phyloP scores from a whole-genome alignment of 2,113 vertebrate species.

The Esox niger region DNA sequence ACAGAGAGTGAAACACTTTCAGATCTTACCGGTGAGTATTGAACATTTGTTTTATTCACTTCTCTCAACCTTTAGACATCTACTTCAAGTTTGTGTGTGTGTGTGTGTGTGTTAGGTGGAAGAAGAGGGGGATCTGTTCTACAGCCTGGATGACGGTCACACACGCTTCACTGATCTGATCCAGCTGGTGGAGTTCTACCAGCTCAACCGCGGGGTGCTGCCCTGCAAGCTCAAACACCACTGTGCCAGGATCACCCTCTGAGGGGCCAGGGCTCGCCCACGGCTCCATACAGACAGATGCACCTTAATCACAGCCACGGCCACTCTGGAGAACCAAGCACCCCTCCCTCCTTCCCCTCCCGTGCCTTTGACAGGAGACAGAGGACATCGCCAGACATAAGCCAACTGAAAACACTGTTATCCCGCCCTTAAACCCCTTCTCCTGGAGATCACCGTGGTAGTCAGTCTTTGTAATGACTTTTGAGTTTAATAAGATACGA shows the following conservation, averaged over 20 bases:
- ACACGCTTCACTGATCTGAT: slow-evolving; percentile 95
- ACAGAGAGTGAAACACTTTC: slow-evolving; percentile 98
- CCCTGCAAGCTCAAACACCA: slow-evolving; percentile 96
- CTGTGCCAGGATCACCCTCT: slow-evolving; percentile 85
- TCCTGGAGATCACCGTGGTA: slow-evolving; percentile 1
- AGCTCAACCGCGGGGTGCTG: slow-evolving; percentile 91
- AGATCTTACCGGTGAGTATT: slow-evolving; percentile 93
- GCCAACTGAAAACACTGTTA: slow-evolving; percentile 44
- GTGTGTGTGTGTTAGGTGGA: slow-evolving; percentile 79
- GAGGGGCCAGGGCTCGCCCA: slow-evolving; percentile 48
- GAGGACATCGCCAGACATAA: slow-evolving; percentile 19
- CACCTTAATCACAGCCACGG: slow-evolving; percentile 47
- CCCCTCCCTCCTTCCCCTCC: slow-evolving; percentile 20
- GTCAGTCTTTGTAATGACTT: slow-evolving; percentile 20
- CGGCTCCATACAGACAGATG: slow-evolving; percentile 16
- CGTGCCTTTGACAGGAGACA: slow-evolving; percentile 64
- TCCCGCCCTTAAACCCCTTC: slow-evolving; percentile 8
- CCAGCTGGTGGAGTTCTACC: slow-evolving; percentile 97
- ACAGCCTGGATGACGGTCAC: slow-evolving; percentile 92
- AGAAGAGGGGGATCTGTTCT: slow-evolving; percentile 85
- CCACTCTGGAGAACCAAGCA: slow-evolving; percentile 46
- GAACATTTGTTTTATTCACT: neutral
- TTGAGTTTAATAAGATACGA: slow-evolving; percentile 17
- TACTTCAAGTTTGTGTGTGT: neutral
- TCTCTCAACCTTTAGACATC: neutral